These are phyloP conservation scores for Adelges cooleyi DNA, from an alignment of 1,140 invertebrate species.

Conservation along the genomic window DNA sequence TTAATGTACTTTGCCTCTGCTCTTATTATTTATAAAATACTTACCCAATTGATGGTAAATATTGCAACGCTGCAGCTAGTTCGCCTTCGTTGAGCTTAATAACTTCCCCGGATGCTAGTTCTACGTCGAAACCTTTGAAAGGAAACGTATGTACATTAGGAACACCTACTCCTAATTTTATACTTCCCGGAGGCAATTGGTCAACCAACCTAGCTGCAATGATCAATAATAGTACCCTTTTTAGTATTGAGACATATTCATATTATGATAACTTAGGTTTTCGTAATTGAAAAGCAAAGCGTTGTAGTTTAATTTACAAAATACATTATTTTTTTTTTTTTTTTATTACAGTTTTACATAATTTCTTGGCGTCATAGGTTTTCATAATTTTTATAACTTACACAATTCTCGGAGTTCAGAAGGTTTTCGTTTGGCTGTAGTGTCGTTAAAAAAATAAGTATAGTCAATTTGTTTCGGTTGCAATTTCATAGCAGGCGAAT, in stretches of 20 bases:
- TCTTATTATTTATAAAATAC: not conserved
- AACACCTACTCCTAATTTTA: constrained; percentile 65
- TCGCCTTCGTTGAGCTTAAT: constrained; percentile 47
- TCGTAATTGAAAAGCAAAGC: not conserved
- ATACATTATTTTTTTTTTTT: not conserved
- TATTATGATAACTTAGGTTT: not conserved
- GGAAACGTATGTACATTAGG: constrained; percentile 66
- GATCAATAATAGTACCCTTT: constrained; percentile 13
- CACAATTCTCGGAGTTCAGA: constrained; percentile 39
- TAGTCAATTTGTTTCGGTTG: constrained; percentile 36
- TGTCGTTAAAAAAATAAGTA: constrained; percentile 37
- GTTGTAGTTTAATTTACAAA: not conserved
- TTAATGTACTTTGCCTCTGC: constrained; percentile 2
- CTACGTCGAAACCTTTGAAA: constrained; percentile 51
- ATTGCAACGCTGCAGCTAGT: constrained; percentile 54
- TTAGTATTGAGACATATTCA: not conserved
- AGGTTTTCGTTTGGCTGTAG: constrained; percentile 37
- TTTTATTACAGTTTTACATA: not conserved
- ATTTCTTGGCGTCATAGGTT: not conserved
- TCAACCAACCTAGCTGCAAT: constrained; percentile 52
- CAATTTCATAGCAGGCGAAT: not conserved
- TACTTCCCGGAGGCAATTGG: constrained; percentile 49
- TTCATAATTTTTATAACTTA: constrained; percentile 33
- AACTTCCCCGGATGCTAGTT: constrained; percentile 46
- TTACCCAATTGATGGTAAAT: constrained; percentile 59